Evolutionary conservation across 2,888 invertebrate genomes (phyloP).

Genomic region (Drosophila mercatorum): DNA sequence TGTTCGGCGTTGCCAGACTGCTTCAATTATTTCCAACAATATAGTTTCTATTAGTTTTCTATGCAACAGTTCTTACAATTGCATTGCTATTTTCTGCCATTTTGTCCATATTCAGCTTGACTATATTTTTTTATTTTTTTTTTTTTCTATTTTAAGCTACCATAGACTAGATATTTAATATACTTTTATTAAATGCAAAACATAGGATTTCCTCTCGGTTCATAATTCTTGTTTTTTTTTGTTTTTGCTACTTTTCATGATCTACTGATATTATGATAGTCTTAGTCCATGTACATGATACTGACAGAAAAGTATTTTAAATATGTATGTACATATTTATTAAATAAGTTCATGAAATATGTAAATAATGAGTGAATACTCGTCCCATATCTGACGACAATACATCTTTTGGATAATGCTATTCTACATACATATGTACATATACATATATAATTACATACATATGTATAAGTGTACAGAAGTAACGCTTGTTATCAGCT

Average conservation of each 20-base stretch:
- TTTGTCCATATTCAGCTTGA: not conserved
- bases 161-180: too few species aligned
- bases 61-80: not conserved
- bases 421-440: not conserved
- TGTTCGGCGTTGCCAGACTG: constrained; percentile 41
- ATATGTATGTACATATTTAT: too few species aligned
- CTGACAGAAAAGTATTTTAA: too few species aligned
- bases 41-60: not conserved
- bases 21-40: not conserved
- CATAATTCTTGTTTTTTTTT: not conserved
- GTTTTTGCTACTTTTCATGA: too few species aligned
- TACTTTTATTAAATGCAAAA: not conserved
- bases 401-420: constrained; percentile 12
- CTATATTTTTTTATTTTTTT: not conserved
- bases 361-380: too few species aligned
- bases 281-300: not conserved
- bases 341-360: not conserved
- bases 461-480: not conserved
- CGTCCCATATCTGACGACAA: too few species aligned
- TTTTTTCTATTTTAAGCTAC: too few species aligned
- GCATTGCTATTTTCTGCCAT: not conserved
- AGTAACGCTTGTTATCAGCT: constrained; percentile 35
- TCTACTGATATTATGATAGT: not conserved
- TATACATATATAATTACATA: too few species aligned
- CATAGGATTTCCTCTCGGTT: not conserved